Base-by-base conservation (phyloP, 1,140 invertebrate genomes). In the Calephelis virginiensis region DNA sequence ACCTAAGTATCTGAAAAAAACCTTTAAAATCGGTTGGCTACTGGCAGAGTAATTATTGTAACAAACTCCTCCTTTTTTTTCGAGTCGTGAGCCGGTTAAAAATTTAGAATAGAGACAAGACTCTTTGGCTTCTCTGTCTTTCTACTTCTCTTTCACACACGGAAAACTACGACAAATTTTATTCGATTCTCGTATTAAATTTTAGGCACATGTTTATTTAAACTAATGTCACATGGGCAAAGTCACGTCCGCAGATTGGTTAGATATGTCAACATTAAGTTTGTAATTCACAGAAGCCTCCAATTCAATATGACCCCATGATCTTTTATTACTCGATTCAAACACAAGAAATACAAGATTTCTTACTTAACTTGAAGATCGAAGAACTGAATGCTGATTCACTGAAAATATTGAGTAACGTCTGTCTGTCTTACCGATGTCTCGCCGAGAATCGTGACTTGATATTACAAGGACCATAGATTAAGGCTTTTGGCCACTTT, bases 341-440 rank as follows among this genome's bases (percentile, higher is more conserved):
- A 53, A 11, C 17, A 53, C 14, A 17, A 56, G 53, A 28, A 56
- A 56, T 56, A 56, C 50, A 37, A 28, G 14, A 28, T 50, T 50
- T 50, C 49, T 50, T 50, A 50, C 50, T 56, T 56, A 28, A 56
- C 11, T 43, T 43, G 5, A 43, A 43, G 40, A 11, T 28, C 6
- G 17, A 28, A 56, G 53, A 56, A 56, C 37, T 59, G 53, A 59
- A 37, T 37, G 14, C 53, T 8, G 53, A 59, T 59, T 38, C 53
- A 59, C 28, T n/a, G 37, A 59, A 59, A 59, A n/a, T 11, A 59
- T 59, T 59, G 53, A n/a, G 53, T 17, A 59, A 59, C 8, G 53
- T 12, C 53, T 8, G 53, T 12, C 53, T 59, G 53, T 38, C 17
- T 59, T 59, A n/a, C 53, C 28, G 53, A 38, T 56, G 53, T 56